Base-by-base conservation (phyloP, 2,888 invertebrate species). In the Tethea ocularis region DNA sequence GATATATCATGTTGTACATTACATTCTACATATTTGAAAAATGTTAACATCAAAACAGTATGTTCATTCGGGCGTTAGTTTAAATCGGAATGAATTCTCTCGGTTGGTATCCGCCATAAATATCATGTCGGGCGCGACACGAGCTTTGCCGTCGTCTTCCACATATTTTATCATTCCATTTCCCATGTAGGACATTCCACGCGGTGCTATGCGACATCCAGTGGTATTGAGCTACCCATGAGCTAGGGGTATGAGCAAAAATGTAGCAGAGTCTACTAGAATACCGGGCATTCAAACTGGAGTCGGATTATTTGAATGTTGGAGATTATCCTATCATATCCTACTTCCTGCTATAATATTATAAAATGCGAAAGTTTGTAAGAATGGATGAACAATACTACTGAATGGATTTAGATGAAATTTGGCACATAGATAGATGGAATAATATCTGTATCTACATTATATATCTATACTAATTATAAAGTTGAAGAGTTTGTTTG, bases 131-230 rank as follows among this genome's bases (percentile, higher is more conserved):
- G 4, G 41, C 41, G 46, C 46, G 46, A 20, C 46, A 20, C 46
- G 20, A 15, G 53, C n/a, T n/a, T 5, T 20, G 58, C 46, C 55
- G 29, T 53, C 56, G 56, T 51, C 58, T 61, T 56, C 24, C 59
- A 61, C 61, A 61, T 61, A 61, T 61, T 61, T 61, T 61, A 61
- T 61, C 61, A 57, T 61, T 61, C 58, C 61, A 61, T 61, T 61
- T 58, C 61, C 61, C 57, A 56, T 61, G 56, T 55, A 58, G 55
- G 57, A 41, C 54, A 55, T 46, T 26, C 53, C 17, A 46, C 13
- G 33, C 57, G 38, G 38, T 54, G n/a, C 38, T 38, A 6, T 5
- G 51, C 17, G 57, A 57, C 52, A 46, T 46, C 20, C 8, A 20
- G 46, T 46, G 46, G 46, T 41, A 41, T 41, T 41, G 41, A 41